Evolutionary conservation across 2,113 vertebrate species (phyloP), one percentile per base, ranked within the genome.

Genomic region (Nycticryphes semicollaris): DNA sequence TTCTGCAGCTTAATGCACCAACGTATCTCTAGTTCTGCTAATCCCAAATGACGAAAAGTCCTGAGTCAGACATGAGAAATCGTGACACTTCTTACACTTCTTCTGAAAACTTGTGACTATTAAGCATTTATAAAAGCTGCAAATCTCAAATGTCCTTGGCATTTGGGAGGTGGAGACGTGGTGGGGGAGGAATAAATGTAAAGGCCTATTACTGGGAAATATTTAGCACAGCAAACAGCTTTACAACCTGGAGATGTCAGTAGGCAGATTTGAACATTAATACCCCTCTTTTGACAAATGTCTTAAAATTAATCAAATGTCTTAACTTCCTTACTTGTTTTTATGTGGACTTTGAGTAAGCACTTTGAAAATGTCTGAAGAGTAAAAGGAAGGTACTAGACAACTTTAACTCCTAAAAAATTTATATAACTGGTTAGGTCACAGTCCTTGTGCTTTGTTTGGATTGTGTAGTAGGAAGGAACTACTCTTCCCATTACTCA

Each of bases 51-150:
- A 74, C 13, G 23, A 63, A 78, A 82, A 90, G 24, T 63, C 80
- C 59, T 70, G 68, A 95, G 41, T 89, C 64, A 92, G 25, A 62
- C 31, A 15, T 39, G 60, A 84, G 60, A 92, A 95, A 96, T 90
- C 1, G 0, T 86, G 72, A 63, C 20, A 54, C 22, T 73, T 83
- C 30, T 87, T 81, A 63, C 20, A 54, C 22, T 73, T 83, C 30
- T 87, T 81, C 54, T 63, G 14, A 88, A 83, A 89, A 35, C 6
- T 59, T 69, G 41, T 43, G 54, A 67, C 72, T 95, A 43, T 60
- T 73, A 76, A 59, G 56, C 0, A 0, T 69, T 77, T 70, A 48
- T 59, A 89, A 80, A 94, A 85, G 35, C 48, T 69, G 30, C 39
- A 57, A 69, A 50, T 51, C 37, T 92, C 50, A 74, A 54, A 75